These are phyloP conservation scores for Pteria penguin DNA, from an alignment of 2,888 invertebrate genomes.

Conservation along the genomic window DNA sequence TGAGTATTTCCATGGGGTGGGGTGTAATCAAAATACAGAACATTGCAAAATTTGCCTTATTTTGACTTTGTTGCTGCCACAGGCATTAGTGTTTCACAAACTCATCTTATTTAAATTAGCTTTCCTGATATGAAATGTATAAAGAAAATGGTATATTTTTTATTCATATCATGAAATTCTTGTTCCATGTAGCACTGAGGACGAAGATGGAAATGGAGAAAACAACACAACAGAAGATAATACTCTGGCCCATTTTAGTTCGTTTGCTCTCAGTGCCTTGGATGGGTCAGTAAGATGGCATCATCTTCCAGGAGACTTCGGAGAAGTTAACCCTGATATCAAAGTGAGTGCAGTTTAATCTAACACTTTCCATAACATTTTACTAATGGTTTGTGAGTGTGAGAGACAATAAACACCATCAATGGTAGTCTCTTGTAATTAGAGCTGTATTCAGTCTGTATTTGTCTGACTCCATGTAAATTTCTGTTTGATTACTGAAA, in stretches of 20 bases:
- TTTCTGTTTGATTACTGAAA: no score
- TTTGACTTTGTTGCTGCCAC: background rate
- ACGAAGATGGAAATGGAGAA: conserved; percentile 9
- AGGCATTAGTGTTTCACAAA: background rate
- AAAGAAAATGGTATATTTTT: background rate
- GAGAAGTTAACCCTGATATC: conserved; percentile 56
- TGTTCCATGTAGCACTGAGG: conserved; percentile 1
- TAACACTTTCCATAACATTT: background rate
- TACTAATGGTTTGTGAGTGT: background rate
- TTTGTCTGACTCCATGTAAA: no score
- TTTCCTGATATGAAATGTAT: background rate
- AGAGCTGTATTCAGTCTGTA: no score
- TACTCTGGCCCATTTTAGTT: conserved; percentile 74
- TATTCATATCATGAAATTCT: background rate
- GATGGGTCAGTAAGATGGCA: conserved; percentile 74
- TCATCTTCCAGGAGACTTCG: conserved; percentile 76
- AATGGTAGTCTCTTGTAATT: no score
- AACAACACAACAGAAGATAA: conserved; percentile 61
- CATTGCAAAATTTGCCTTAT: no score
- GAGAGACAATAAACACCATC: no score
- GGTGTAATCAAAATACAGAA: no score
- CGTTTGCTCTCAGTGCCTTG: conserved; percentile 74
- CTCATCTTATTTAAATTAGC: background rate
- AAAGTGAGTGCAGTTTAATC: conserved; percentile 52
- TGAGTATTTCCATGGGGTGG: no score